Percentiles rank a stretch among this genome's conserved stretches.
These are phyloP conservation scores for Pristionchus mayeri DNA, from an alignment of 2,888 invertebrate genomes.

Conservation along the genomic window DNA sequence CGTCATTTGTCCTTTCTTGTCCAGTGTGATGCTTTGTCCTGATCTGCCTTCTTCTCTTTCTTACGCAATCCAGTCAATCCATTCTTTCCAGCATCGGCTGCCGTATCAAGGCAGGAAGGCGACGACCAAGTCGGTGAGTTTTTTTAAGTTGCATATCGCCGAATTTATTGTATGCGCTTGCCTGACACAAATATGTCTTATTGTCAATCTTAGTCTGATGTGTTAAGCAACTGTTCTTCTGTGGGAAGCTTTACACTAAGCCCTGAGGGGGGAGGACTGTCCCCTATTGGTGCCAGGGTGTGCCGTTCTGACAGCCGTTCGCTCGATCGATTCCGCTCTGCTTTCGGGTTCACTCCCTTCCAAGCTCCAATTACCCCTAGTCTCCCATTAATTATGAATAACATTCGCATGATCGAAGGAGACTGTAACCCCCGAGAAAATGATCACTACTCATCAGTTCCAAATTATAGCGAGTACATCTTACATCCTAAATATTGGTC, in stretches of 20 bases:
- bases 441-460: too few relatives aligned
- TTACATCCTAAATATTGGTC: too few relatives aligned
- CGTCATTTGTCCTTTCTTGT: slow-evolving; percentile 14
- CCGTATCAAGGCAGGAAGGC: background rate
- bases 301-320: slow-evolving; percentile 25
- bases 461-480: too few relatives aligned
- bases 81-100: slow-evolving; percentile 11
- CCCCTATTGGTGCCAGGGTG: slow-evolving; percentile 27
- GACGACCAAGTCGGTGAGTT: background rate
- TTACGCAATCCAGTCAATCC: background rate
- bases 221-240: slow-evolving; percentile 15
- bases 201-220: background rate
- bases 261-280: slow-evolving; percentile 3
- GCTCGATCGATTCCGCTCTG: slow-evolving; percentile 19
- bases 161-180: background rate
- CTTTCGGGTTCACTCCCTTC: slow-evolving; percentile 21
- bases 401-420: background rate
- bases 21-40: background rate
- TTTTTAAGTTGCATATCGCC: background rate
- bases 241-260: background rate
- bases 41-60: slow-evolving; percentile 4
- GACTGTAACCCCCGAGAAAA: too few relatives aligned
- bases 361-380: slow-evolving; percentile 23
- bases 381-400: background rate
- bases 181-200: background rate